Base-by-base conservation (phyloP, 1,140 invertebrate species). In the Papilio polyxenes region DNA sequence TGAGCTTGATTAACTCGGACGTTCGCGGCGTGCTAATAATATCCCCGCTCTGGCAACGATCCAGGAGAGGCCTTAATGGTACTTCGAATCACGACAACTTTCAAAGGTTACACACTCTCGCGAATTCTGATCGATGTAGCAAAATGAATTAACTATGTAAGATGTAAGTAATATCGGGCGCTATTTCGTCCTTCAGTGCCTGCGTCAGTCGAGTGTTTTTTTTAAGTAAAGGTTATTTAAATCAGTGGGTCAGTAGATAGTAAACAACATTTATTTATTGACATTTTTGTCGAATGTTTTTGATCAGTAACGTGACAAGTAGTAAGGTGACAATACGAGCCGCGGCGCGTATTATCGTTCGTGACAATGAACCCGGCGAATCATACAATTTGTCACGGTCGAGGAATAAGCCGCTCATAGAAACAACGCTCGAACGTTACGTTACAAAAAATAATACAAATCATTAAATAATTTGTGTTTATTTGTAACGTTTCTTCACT, bases 1-100 rank as follows among this genome's bases (percentile, higher is more conserved):
- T 92, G 92, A 93, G 93, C 90, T 93, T 94, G 93, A 94, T 94
- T 93, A 94, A 93, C 92, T 91, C 91, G 86, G 90, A 92, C 90
- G 90, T 88, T 90, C 91, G 90, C 88, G 89, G 89, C 89, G 89
- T 87, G 89, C 91, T 94, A 94, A 94, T 94, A 94, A 94, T 94
- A 94, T 89, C 88, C 81, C 87, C 84, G 86, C 87, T 88, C 91
- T 93, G 93, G 93, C 93, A 92, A 85, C 83, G 87, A 79, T 92
- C 93, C 93, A 94, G 92, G 86, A 88, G 90, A 91, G 91, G 92
- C 85, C 91, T 93, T 94, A 93, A 94, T 93, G 88, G 89, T 92
- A 92, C 93, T 93, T 92, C 90, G 89, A 92, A 92, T 88, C 87
- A 91, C 88, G 88, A 93, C 92, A 91, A 90, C 85, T 92, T 91